Evolutionary conservation across 1,140 invertebrate species (phyloP), one percentile per base, ranked within the genome.

Genomic region (Drosophila equinoxialis): DNA sequence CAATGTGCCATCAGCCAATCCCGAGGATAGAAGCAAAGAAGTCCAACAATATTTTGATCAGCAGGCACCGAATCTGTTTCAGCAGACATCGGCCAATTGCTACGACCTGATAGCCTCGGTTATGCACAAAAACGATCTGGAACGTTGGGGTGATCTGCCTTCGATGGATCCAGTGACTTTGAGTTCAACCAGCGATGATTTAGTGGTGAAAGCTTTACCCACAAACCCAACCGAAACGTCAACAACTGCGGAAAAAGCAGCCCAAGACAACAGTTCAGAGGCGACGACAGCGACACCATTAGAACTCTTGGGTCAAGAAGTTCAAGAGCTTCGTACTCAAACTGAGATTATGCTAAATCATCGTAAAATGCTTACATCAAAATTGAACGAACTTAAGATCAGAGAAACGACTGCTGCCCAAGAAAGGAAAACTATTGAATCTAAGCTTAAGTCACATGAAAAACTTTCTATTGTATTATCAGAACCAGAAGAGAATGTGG

Each of bases 111-210:
- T 91, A n/a, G 81, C 90, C 13, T 87, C 91, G 2, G 80, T 92
- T 30, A 30, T 92, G 51, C 91, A 92, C 64, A 91, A 91, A 77
- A 91, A 92, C 35, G 90, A 90, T 54, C 33, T 91, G 62, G 90
- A 92, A 2, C 78, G 84, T 10, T 89, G 77, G 74, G 67, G 81
- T 26, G 48, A 70, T 2, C 58, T 30, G 5, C 10, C 71, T 11
- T 37, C 69, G 11, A 39, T 13, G 30, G 68, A 80, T 14, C 39
- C 81, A 0, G 30, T 64, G 11, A 54, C 65, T 1, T 6, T 51
- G 10, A 17, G 41, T 7, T 42, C 33, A 3, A 37, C 10, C 0
- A 59, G 57, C 8, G 80, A 89, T 8, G 68, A 79, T 6, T 39
- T 58, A 3, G 60, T 26, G 8, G 45, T 3, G 0, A 74, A n/a